phyloP scores from a whole-genome alignment of 37 sponge, comb jelly and placozoan species.

The Spongilla lacustris region DNA sequence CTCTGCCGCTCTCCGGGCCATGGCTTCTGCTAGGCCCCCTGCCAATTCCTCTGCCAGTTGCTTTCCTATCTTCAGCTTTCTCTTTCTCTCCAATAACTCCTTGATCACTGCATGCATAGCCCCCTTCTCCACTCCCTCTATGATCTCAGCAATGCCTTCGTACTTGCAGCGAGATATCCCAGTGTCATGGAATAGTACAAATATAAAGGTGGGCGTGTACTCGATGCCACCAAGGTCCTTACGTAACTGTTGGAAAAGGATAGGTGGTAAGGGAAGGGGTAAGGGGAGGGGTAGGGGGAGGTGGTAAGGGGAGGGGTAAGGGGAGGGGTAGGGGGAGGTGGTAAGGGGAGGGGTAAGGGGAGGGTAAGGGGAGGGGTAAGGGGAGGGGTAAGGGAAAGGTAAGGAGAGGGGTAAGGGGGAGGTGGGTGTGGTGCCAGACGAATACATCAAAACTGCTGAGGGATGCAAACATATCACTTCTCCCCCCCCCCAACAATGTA shows the following conservation, averaged over 20 bases:
- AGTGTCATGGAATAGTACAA: conserved; percentile 23
- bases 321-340: too few species aligned
- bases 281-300: too few species aligned
- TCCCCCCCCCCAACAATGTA: too few species aligned
- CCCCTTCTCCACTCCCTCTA: conserved; percentile 19
- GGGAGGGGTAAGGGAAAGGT: too few species aligned
- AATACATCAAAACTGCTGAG: too few species aligned
- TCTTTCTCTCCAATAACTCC: conserved; percentile 35
- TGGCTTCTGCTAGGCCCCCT: conserved; percentile 22
- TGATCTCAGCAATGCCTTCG: conserved; percentile 44
- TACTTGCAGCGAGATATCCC: conserved; percentile 13
- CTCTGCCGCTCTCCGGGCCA: conserved; percentile 3
- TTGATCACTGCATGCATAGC: conserved; percentile 27
- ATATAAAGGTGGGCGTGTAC: conserved; percentile 55
- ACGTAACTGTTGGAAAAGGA: conserved; percentile 30
- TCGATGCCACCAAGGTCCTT: conserved; percentile 53
- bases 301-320: too few species aligned
- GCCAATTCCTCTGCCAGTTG: conserved; percentile 7
- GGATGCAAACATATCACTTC: too few species aligned
- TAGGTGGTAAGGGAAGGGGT: too few species aligned
- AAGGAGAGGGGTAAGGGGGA: too few species aligned
- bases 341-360: too few species aligned
- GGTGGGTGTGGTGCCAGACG: too few species aligned
- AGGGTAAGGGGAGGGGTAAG: too few species aligned
- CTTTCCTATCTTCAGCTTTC: conserved; percentile 48